Evolutionary conservation across 2,113 vertebrate genomes (phyloP).

Genomic region (Plestiodon gilberti): DNA sequence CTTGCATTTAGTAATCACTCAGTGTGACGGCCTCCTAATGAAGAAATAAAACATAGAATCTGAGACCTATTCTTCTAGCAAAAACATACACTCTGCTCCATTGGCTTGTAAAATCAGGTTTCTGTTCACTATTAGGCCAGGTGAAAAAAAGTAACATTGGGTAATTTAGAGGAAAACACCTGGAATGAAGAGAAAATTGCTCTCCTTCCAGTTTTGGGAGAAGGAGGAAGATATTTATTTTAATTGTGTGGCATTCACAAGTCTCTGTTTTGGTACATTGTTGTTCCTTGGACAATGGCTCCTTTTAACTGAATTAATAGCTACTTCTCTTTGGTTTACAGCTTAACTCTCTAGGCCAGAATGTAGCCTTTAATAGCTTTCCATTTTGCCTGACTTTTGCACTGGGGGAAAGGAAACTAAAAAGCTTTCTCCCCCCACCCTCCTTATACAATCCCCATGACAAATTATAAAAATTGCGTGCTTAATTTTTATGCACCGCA

Average conservation of each 20-base stretch:
- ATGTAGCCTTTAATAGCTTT: conserved; percentile 37
- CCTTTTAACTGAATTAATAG: conserved; percentile 41
- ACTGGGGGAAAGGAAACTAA: conserved; percentile 32
- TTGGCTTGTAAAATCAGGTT: conserved; percentile 84
- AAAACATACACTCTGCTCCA: conserved; percentile 80
- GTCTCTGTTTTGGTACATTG: conserved; percentile 44
- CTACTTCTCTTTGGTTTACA: conserved; percentile 35
- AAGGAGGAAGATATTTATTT: conserved; percentile 32
- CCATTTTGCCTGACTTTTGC: conserved; percentile 45
- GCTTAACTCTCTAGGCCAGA: neutral
- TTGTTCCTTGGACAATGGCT: conserved; percentile 57
- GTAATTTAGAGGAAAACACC: conserved; percentile 71
- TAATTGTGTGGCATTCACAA: conserved; percentile 53
- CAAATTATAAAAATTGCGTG: conserved; percentile 41
- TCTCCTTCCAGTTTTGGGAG: neutral
- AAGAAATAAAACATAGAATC: conserved; percentile 86
- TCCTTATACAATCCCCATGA: neutral
- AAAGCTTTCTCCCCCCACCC: conserved; percentile 39
- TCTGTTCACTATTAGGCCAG: conserved; percentile 79
- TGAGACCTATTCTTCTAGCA: conserved; percentile 78
- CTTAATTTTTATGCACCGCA: conserved; percentile 7
- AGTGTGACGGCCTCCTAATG: conserved; percentile 86
- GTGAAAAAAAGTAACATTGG: conserved; percentile 67
- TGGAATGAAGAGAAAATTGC: conserved; percentile 64
- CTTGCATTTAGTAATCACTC: conserved; percentile 84